These are phyloP conservation scores for Chloropsis cyanopogon DNA, from an alignment of 2,113 vertebrate genomes.

Conservation along the genomic window DNA sequence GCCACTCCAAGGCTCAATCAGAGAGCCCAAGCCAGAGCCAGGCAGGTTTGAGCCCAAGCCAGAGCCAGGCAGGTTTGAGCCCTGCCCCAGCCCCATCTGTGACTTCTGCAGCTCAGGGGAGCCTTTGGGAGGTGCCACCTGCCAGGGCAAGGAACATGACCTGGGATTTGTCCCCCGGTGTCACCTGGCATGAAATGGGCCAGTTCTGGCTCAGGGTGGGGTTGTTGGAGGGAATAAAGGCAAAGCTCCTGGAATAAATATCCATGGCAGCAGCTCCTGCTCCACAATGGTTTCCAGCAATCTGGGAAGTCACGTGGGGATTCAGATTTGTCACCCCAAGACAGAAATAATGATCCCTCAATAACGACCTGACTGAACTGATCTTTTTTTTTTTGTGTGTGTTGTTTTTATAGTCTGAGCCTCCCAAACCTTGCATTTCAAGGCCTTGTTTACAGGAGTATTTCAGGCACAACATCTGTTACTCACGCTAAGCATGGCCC, in stretches of 20 bases:
- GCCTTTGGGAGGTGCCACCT: background rate
- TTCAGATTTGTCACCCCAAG: background rate
- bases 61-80: background rate
- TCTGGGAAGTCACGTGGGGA: background rate
- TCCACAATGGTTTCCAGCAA: background rate
- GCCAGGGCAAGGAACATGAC: rapidly evolving
- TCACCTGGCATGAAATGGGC: background rate
- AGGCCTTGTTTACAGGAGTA: slow-evolving; percentile 43
- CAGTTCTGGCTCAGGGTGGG: background rate
- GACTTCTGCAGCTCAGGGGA: background rate
- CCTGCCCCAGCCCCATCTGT: background rate
- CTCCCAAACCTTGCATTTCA: background rate
- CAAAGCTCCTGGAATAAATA: background rate
- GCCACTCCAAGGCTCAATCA: too few relatives aligned
- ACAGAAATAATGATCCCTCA: background rate
- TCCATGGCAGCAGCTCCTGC: background rate
- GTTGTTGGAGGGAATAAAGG: background rate
- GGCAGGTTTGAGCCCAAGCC: too few relatives aligned
- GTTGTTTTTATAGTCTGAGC: background rate
- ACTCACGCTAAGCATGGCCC: background rate
- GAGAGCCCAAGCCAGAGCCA: background rate
- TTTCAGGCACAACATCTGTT: slow-evolving; percentile 62
- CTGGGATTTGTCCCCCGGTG: background rate
- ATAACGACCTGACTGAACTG: background rate
- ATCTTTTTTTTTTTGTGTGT: background rate